Evolutionary conservation across 2,797 vertebrate species (phyloP).

Genomic region (Cheirogaleus major): DNA sequence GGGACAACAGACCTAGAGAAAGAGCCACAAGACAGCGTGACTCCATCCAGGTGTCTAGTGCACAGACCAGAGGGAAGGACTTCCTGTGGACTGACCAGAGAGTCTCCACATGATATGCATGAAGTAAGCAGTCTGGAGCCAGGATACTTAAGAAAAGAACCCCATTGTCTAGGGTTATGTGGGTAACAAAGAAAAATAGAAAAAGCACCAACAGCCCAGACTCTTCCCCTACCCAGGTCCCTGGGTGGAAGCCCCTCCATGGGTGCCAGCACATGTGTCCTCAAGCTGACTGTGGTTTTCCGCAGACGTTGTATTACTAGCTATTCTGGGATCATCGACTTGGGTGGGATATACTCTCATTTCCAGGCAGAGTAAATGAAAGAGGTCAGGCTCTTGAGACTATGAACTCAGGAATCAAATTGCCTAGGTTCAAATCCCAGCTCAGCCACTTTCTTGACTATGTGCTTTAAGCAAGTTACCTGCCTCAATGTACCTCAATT

Average conservation of each 20-base stretch:
- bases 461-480: neutral
- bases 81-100: neutral
- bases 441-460: neutral
- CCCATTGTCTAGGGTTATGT: neutral
- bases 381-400: neutral
- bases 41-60: rapidly evolving
- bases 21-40: neutral
- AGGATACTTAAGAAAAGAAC: neutral
- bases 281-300: neutral
- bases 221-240: too few species aligned
- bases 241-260: neutral
- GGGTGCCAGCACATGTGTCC: neutral
- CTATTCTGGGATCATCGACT: neutral
- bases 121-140: neutral
- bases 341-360: neutral
- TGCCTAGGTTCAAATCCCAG: neutral
- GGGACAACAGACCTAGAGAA: neutral
- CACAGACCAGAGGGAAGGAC: neutral
- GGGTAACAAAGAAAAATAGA: neutral
- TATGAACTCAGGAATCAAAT: neutral
- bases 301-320: neutral
- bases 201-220: neutral
- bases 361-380: neutral
- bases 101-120: rapidly evolving
- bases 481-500: neutral